Evolutionary conservation across 1,140 invertebrate species (phyloP).

Genomic region (Drosophila nigrodunni): DNA sequence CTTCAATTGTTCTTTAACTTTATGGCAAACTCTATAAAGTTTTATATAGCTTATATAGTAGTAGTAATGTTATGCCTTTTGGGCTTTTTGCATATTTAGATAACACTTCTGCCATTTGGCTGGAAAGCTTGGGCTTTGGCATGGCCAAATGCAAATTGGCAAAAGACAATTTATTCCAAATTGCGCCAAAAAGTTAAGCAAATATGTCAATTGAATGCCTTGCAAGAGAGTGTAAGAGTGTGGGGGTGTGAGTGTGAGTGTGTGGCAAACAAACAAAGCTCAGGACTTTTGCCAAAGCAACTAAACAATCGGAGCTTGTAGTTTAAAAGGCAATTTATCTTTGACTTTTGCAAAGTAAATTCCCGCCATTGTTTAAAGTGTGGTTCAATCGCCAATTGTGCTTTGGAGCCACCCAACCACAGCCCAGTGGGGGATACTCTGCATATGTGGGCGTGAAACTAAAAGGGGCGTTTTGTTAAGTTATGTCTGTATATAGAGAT

Average conservation of each 20-base stretch:
- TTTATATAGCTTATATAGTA: slow-evolving; percentile 14
- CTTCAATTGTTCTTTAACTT: slow-evolving; percentile 19
- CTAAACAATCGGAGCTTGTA: slow-evolving; percentile 67
- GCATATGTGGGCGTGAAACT: slow-evolving; percentile 11
- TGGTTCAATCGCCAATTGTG: slow-evolving; percentile 24
- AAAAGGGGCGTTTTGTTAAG: neutral
- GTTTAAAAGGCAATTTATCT: slow-evolving; percentile 82
- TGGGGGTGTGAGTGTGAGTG: slow-evolving; percentile 6
- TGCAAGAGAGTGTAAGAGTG: slow-evolving; percentile 16
- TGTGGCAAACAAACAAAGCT: slow-evolving; percentile 64
- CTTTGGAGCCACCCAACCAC: neutral
- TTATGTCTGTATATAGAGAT: slow-evolving; percentile 2
- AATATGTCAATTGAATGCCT: slow-evolving; percentile 77
- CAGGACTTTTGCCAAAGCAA: slow-evolving; percentile 61
- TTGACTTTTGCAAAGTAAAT: slow-evolving; percentile 78
- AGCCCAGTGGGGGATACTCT: neutral
- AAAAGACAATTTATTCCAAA: slow-evolving; percentile 77
- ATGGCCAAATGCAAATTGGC: slow-evolving; percentile 70
- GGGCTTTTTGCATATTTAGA: slow-evolving; percentile 35
- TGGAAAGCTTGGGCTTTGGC: slow-evolving; percentile 32
- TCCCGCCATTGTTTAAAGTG: slow-evolving; percentile 76
- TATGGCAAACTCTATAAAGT: slow-evolving; percentile 22
- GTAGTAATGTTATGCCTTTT: slow-evolving; percentile 18
- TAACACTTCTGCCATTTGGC: slow-evolving; percentile 30
- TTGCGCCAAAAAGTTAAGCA: slow-evolving; percentile 75